A percentile compares a stretch with the other conserved stretches of the same genome.
phyloP scores from a whole-genome alignment of 1,140 invertebrate genomes.

The Chironomus tepperi region DNA sequence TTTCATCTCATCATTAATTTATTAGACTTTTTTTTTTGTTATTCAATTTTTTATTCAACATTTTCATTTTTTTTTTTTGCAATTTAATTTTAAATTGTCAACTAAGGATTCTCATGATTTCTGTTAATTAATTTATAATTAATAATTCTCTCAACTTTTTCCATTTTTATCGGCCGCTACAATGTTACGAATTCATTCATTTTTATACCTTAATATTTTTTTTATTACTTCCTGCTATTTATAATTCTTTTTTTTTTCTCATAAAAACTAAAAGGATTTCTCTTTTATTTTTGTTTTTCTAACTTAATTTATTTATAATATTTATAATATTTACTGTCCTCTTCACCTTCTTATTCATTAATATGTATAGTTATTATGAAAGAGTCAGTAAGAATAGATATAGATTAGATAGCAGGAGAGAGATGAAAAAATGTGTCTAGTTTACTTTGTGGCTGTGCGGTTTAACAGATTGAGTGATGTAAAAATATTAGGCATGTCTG shows the following conservation, averaged over 20 bases:
- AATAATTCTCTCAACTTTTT: background rate
- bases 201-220: background rate
- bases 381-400: no score
- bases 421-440: no score
- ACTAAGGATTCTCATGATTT: background rate
- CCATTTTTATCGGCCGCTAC: slow-evolving; percentile 8
- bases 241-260: background rate
- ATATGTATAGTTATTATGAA: no score
- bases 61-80: background rate
- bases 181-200: background rate
- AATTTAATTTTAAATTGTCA: background rate
- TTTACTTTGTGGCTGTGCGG: no score
- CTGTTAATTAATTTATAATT: background rate
- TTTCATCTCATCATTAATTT: slow-evolving; percentile 11
- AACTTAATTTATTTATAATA: no score
- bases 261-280: no score
- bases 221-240: background rate
- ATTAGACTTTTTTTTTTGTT: background rate
- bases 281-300: no score
- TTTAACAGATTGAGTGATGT: no score
- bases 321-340: no score
- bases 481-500: no score
- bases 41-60: background rate
- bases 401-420: no score
- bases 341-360: no score